Evolutionary conservation across 2,888 invertebrate genomes (phyloP).

Genomic region (Charanyca ferruginea): DNA sequence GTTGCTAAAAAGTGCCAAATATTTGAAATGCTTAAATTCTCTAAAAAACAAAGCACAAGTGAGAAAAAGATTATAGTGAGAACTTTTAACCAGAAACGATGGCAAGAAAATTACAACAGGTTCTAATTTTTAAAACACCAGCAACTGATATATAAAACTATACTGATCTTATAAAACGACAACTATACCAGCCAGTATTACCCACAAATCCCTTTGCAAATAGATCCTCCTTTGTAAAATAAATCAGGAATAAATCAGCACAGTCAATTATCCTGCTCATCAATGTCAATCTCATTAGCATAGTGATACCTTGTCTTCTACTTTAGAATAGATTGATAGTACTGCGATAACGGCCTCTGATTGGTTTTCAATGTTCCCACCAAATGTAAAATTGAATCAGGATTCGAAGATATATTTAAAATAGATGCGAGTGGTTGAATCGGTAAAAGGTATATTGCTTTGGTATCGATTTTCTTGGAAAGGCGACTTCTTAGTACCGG

Average conservation of each 20-base stretch:
- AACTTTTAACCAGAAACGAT: no score
- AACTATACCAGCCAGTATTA: neutral
- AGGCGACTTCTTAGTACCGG: conserved; percentile 6
- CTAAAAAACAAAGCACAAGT: no score
- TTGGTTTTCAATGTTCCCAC: conserved; percentile 37
- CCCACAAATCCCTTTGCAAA: conserved; percentile 3
- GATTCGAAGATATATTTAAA: conserved; percentile 38
- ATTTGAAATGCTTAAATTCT: no score
- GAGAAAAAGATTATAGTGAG: no score
- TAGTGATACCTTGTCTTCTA: conserved; percentile 43
- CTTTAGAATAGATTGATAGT: conserved; percentile 57
- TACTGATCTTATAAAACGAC: neutral
- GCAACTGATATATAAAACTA: neutral
- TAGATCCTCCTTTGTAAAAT: conserved; percentile 15
- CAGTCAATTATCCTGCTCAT: conserved; percentile 37
- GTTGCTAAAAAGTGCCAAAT: no score
- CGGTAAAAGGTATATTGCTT: conserved; percentile 32
- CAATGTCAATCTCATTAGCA: conserved; percentile 55
- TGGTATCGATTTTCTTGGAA: conserved; percentile 40
- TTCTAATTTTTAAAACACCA: neutral
- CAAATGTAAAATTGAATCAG: conserved; percentile 46
- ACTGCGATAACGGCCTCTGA: conserved; percentile 39
- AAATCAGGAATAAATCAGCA: conserved; percentile 37
- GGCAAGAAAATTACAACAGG: no score
- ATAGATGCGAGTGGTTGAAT: conserved; percentile 26